These are phyloP conservation scores for Calameuta idolon DNA, from an alignment of 2,888 invertebrate species.

Conservation along the genomic window DNA sequence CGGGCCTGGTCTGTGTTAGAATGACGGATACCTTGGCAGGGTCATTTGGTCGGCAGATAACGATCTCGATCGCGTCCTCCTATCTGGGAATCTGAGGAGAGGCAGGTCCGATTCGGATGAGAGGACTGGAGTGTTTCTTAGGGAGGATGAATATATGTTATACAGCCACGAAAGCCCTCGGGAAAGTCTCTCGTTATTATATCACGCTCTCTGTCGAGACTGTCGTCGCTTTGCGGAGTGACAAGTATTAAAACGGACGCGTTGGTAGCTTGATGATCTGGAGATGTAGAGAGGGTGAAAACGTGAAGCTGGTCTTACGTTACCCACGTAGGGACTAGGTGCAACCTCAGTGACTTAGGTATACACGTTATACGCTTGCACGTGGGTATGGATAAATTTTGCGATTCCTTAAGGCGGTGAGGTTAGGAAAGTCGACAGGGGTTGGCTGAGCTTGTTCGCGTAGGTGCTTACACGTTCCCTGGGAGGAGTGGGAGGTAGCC, in stretches of 20 bases:
- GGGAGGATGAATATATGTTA: background rate
- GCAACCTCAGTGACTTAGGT: background rate
- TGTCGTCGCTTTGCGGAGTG: background rate
- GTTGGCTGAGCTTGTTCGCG: slow-evolving; percentile 40
- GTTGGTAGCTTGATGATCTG: background rate
- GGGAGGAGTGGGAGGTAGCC: slow-evolving; percentile 26
- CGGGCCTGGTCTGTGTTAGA: slow-evolving; percentile 51
- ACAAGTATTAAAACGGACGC: background rate
- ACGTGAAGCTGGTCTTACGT: background rate
- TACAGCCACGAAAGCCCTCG: background rate
- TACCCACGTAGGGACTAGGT: background rate
- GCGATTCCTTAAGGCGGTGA: background rate
- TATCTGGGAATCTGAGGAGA: slow-evolving; percentile 26
- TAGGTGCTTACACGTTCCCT: slow-evolving; percentile 48
- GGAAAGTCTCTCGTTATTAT: slow-evolving; percentile 1
- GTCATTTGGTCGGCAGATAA: slow-evolving; percentile 60
- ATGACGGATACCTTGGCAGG: slow-evolving; percentile 58
- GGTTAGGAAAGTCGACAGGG: slow-evolving; percentile 23
- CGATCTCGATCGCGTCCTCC: slow-evolving; percentile 47
- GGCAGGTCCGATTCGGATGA: slow-evolving; percentile 5
- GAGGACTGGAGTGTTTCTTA: background rate
- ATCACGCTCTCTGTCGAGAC: background rate
- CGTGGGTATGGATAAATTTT: background rate
- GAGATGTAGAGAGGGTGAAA: background rate
- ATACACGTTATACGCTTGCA: background rate